A percentile compares a stretch with the other conserved stretches of the same genome.
Conservation (phyloP, 2,113 vertebrate species). For the Anser cygnoides region DNA sequence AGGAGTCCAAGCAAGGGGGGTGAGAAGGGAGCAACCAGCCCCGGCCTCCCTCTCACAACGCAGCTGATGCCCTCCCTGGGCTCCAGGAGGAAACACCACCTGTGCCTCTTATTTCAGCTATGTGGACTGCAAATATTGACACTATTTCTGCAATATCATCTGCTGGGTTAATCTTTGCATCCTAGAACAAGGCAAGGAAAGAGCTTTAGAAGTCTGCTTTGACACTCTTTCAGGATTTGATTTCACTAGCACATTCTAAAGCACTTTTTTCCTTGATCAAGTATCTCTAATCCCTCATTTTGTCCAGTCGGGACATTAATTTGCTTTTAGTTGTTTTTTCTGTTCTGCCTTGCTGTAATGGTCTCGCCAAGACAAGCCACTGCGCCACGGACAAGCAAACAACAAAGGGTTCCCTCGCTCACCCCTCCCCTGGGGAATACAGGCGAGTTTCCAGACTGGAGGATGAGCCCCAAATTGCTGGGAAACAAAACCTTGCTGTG, state of each 20-base stretch:
- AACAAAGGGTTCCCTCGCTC: neutral
- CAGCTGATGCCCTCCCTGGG: no score
- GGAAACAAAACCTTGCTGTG: neutral
- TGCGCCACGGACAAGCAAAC: neutral
- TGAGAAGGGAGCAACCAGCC: neutral
- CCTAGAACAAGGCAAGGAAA: neutral
- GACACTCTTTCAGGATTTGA: neutral
- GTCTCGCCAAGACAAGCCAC: neutral
- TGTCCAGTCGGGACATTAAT: neutral
- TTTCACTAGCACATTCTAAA: neutral
- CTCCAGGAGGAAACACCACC: neutral
- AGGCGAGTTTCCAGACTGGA: neutral
- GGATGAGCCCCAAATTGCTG: neutral
- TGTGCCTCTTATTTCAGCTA: neutral
- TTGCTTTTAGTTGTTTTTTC: neutral
- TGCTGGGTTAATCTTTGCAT: neutral
- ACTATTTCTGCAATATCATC: neutral
- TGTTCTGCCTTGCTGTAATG: neutral
- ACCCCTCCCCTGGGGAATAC: neutral
- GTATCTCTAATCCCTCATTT: neutral
- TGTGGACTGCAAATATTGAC: neutral
- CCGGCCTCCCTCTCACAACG: no score
- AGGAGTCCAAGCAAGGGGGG: neutral
- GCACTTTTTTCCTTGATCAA: neutral
- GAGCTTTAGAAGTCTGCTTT: neutral